phyloP scores from a whole-genome alignment of 92 coral and sea anemone species.

The Bergia puertoricense region DNA sequence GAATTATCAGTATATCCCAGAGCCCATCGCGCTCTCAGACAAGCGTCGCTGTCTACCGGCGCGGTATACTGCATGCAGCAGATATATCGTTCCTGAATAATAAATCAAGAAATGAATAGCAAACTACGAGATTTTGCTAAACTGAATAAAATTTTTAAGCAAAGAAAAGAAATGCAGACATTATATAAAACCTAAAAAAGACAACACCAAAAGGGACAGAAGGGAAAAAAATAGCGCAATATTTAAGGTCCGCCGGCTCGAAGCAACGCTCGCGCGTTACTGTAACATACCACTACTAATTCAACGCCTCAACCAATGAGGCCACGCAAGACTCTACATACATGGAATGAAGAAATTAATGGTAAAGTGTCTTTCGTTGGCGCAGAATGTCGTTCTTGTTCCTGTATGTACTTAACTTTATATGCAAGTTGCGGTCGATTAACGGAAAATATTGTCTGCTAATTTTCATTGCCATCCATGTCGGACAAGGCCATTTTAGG shows the following conservation, averaged over 20 bases:
- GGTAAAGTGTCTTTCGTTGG: not conserved
- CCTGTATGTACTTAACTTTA: too few relatives aligned
- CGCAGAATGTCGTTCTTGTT: not conserved
- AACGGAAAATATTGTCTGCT: too few relatives aligned
- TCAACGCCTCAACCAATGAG: not conserved
- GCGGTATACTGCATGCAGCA: not conserved
- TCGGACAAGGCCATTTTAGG: too few relatives aligned
- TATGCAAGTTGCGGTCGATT: too few relatives aligned
- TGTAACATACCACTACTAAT: not conserved
- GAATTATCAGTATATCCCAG: not conserved
- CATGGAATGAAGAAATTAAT: not conserved
- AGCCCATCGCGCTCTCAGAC: not conserved
- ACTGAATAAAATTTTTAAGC: not conserved
- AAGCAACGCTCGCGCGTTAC: not conserved
- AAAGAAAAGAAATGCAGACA: not conserved
- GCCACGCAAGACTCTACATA: not conserved
- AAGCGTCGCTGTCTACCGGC: not conserved
- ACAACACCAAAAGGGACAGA: not conserved
- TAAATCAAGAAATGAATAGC: not conserved
- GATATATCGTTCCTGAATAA: not conserved
- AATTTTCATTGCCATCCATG: too few relatives aligned
- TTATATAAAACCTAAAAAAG: not conserved
- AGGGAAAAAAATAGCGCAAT: not conserved
- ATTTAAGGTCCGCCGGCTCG: not conserved
- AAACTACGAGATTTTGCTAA: not conserved